A percentile compares a stretch with the other conserved stretches of the same genome.
phyloP scores from a whole-genome alignment of 2,113 vertebrate genomes.

The Lota lota region DNA sequence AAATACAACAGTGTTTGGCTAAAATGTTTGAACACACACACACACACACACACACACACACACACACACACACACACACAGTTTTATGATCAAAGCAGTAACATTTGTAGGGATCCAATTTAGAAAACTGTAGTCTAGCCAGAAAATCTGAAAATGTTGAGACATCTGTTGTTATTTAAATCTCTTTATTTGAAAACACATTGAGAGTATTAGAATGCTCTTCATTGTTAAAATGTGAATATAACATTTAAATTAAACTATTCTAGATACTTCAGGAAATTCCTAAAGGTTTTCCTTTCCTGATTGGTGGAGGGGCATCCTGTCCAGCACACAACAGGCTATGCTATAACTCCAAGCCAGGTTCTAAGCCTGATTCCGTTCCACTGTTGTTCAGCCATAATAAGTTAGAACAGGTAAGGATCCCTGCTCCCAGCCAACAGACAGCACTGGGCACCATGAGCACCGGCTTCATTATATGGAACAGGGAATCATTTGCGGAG shows the following conservation, averaged over 20 bases:
- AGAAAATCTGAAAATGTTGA: no score
- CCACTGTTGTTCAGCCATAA: slow-evolving; percentile 58
- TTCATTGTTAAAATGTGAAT: no score
- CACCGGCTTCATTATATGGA: slow-evolving; percentile 64
- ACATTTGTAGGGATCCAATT: no score
- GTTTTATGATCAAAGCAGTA: no score
- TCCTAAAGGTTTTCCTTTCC: neutral
- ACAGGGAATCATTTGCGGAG: slow-evolving; percentile 67
- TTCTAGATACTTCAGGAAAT: no score
- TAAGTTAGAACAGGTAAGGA: slow-evolving; percentile 49
- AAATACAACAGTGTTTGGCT: neutral
- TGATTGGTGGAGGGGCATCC: slow-evolving; percentile 28
- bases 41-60: no score
- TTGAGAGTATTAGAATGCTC: no score
- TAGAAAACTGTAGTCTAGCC: no score
- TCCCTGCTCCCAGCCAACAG: slow-evolving; percentile 30
- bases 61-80: no score
- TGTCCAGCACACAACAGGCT: slow-evolving; percentile 54
- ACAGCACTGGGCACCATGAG: slow-evolving; percentile 60
- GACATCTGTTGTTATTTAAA: no score
- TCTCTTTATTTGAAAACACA: no score
- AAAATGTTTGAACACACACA: neutral
- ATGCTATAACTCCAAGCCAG: slow-evolving; percentile 63
- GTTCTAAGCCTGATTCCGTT: slow-evolving; percentile 55
- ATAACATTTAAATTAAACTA: no score